Conservation (phyloP, 2,888 invertebrate genomes). For the Epiblema foenella region DNA sequence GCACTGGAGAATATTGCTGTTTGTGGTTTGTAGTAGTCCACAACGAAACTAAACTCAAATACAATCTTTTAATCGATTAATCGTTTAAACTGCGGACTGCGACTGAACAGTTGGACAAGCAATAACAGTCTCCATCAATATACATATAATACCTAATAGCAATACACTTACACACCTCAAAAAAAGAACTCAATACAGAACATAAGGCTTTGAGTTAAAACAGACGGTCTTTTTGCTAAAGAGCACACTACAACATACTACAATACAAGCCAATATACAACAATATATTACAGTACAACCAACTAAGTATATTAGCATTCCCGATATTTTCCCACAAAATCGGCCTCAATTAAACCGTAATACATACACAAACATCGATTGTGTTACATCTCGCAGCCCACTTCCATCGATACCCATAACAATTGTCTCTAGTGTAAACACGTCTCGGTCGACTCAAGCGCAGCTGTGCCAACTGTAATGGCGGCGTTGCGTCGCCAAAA, state of each 20-base stretch:
- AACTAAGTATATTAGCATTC: slow-evolving; percentile 6
- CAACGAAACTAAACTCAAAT: no score
- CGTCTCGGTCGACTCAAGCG: slow-evolving; percentile 6
- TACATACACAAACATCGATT: slow-evolving; percentile 28
- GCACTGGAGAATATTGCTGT: no score
- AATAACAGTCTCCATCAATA: no score
- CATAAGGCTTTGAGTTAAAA: no score
- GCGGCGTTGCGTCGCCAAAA: slow-evolving; percentile 6
- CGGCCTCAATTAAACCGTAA: slow-evolving; percentile 22
- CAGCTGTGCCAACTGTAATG: slow-evolving; percentile 35
- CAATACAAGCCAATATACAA: not conserved
- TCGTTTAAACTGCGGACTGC: no score
- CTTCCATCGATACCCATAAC: slow-evolving; percentile 20
- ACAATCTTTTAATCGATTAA: no score
- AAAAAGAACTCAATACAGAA: no score
- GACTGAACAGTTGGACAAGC: no score
- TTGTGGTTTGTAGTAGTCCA: no score
- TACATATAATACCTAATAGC: no score
- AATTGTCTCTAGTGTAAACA: slow-evolving; percentile 23
- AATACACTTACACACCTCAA: no score
- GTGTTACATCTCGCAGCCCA: slow-evolving; percentile 26
- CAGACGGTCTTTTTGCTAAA: not conserved
- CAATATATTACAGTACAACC: not conserved
- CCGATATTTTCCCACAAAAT: slow-evolving; percentile 14
- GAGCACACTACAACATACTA: not conserved